Conservation (phyloP, 2,797 vertebrate species). For the Mallotus villosus region DNA sequence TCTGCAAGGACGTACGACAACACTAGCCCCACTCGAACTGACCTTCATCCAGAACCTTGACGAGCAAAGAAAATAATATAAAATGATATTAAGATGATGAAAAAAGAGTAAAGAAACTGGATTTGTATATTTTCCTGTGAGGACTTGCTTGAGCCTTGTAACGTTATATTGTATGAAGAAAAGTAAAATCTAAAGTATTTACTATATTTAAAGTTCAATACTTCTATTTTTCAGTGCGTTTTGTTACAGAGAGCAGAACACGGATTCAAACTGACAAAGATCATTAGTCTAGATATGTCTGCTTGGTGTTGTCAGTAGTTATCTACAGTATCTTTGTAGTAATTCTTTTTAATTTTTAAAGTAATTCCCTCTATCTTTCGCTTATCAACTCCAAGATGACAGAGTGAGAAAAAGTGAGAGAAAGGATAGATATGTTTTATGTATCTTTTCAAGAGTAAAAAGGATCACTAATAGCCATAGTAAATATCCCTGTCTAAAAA, state of each 20-base stretch:
- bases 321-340: slow-evolving; percentile 38
- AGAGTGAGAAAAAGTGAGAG: background rate
- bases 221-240: slow-evolving; percentile 66
- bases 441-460: slow-evolving; percentile 35
- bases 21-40: slow-evolving; percentile 46
- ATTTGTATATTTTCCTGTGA: slow-evolving; percentile 63
- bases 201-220: slow-evolving; percentile 67
- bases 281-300: slow-evolving; percentile 37
- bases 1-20: slow-evolving; percentile 36
- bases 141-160: slow-evolving; percentile 59
- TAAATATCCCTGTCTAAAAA: background rate
- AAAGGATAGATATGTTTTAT: slow-evolving; percentile 29
- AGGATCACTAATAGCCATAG: slow-evolving; percentile 50
- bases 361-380: slow-evolving; percentile 38
- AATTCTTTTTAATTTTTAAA: slow-evolving; percentile 49
- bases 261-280: slow-evolving; percentile 35
- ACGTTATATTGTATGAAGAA: slow-evolving; percentile 43
- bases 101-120: slow-evolving; percentile 29
- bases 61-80: slow-evolving; percentile 35
- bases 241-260: slow-evolving; percentile 43
- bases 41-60: slow-evolving; percentile 55
- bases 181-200: slow-evolving; percentile 54
- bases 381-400: slow-evolving; percentile 25
- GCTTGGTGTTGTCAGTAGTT: slow-evolving; percentile 52
- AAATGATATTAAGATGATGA: slow-evolving; percentile 27